These are phyloP conservation scores for Tineola bisselliella DNA, from an alignment of 2,888 invertebrate species.

Conservation along the genomic window DNA sequence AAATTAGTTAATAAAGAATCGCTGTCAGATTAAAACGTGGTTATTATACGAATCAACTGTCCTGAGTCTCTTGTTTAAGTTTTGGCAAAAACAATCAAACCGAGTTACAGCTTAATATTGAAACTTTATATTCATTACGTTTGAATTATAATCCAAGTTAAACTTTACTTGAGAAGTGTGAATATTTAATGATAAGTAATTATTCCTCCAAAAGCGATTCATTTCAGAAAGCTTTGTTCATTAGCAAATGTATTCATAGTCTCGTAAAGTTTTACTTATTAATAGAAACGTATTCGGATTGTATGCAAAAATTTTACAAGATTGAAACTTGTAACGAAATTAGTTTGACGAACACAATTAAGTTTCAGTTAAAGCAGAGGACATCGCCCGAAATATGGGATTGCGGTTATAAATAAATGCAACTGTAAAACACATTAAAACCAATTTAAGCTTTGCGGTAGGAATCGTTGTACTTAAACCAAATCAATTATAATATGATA, in stretches of 20 bases:
- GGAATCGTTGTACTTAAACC: not conserved
- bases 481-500: too few species aligned
- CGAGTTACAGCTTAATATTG: conserved; percentile 11
- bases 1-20: too few species aligned
- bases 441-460: not conserved
- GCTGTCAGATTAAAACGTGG: conserved; percentile 3
- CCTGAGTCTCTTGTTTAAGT: conserved; percentile 5
- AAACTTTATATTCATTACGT: conserved; percentile 13
- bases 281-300: conserved; percentile 8
- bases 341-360: not conserved
- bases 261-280: conserved; percentile 9
- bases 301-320: not conserved
- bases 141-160: conserved; percentile 9
- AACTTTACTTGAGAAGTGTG: conserved; percentile 13
- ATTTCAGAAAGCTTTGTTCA: conserved; percentile 10
- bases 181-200: conserved; percentile 14
- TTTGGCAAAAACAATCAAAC: conserved; percentile 11
- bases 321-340: not conserved
- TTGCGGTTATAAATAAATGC: not conserved
- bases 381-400: not conserved
- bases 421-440: not conserved
- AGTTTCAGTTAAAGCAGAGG: not conserved
- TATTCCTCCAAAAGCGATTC: conserved; percentile 12
- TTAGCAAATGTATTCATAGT: conserved; percentile 10
- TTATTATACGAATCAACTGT: not conserved